These are phyloP conservation scores for Lepidocyrtinus sp. DNA, from an alignment of 2,888 invertebrate species.

Conservation along the genomic window DNA sequence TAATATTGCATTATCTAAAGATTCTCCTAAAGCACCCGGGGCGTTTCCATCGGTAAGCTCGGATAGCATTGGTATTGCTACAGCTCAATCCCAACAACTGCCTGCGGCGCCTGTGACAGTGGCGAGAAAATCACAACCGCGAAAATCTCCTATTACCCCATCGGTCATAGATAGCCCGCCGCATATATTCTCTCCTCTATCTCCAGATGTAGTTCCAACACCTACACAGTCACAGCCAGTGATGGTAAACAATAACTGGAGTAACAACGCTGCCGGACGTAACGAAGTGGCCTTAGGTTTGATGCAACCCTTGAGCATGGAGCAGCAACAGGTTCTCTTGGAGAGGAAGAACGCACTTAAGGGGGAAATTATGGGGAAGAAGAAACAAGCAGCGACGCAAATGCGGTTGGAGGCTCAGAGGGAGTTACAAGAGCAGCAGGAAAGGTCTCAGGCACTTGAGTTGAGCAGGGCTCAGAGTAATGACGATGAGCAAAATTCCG, in stretches of 20 bases:
- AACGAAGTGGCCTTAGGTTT: constrained; percentile 25
- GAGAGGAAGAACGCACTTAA: constrained; percentile 26
- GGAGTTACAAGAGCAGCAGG: constrained; percentile 41
- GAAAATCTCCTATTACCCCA: constrained; percentile 37
- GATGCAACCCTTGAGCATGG: constrained; percentile 26
- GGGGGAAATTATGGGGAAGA: constrained; percentile 52
- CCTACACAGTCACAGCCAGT: not conserved
- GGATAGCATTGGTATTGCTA: not conserved
- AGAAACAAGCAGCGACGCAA: constrained; percentile 47
- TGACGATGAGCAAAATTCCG: too few species aligned
- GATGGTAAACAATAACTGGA: not conserved
- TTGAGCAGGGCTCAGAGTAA: constrained; percentile 5
- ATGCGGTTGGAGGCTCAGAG: constrained; percentile 46
- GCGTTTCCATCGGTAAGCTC: too few species aligned
- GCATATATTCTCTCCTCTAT: constrained; percentile 6
- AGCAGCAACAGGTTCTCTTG: constrained; percentile 25
- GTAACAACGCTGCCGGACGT: not conserved
- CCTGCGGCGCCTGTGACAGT: constrained; percentile 12
- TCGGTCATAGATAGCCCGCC: constrained; percentile 39
- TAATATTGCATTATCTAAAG: constrained; percentile 9
- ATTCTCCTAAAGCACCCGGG: not conserved
- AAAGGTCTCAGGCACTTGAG: constrained; percentile 22
- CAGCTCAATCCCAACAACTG: not conserved
- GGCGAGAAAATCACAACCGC: constrained; percentile 28
- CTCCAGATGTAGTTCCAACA: constrained; percentile 18